phyloP scores from a whole-genome alignment of 2,113 vertebrate species.

The crab-eating macaque (Macaca fascicularis) region DNA sequence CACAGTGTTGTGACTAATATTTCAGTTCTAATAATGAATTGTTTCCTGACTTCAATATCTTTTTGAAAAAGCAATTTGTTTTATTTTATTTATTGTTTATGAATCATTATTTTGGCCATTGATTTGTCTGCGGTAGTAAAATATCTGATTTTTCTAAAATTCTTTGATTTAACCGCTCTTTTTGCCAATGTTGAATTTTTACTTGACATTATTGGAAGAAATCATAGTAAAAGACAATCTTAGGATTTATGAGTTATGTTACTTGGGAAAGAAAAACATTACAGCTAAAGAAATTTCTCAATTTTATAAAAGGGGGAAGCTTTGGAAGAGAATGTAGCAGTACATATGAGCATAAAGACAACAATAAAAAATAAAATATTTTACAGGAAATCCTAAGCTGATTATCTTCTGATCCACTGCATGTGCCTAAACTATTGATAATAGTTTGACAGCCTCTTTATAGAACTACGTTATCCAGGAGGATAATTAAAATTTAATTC shows the following conservation, averaged over 20 bases:
- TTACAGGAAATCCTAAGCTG: not conserved
- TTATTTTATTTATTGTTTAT: conserved; percentile 71
- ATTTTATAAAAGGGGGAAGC: not conserved
- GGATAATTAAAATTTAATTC: not conserved
- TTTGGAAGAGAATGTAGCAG: not conserved
- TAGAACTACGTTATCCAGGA: not conserved
- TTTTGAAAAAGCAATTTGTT: conserved; percentile 47
- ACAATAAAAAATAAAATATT: not conserved
- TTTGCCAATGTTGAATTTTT: conserved; percentile 67
- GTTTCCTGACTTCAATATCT: conserved; percentile 76
- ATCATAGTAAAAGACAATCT: conserved; percentile 50
- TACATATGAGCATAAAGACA: not conserved
- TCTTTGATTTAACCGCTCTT: conserved; percentile 65
- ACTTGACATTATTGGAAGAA: conserved; percentile 59
- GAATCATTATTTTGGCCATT: conserved; percentile 73
- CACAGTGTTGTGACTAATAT: conserved; percentile 82
- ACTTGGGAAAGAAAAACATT: not conserved
- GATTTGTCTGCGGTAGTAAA: conserved; percentile 73
- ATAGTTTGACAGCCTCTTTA: not conserved
- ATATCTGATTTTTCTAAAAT: conserved; percentile 65
- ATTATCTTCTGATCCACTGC: conserved; percentile 18
- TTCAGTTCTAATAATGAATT: conserved; percentile 79
- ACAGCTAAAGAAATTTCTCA: not conserved
- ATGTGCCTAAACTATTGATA: not conserved
- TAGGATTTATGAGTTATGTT: not conserved